Evolutionary conservation across 2,797 vertebrate genomes (phyloP).

Genomic region (Garrulus glandarius): DNA sequence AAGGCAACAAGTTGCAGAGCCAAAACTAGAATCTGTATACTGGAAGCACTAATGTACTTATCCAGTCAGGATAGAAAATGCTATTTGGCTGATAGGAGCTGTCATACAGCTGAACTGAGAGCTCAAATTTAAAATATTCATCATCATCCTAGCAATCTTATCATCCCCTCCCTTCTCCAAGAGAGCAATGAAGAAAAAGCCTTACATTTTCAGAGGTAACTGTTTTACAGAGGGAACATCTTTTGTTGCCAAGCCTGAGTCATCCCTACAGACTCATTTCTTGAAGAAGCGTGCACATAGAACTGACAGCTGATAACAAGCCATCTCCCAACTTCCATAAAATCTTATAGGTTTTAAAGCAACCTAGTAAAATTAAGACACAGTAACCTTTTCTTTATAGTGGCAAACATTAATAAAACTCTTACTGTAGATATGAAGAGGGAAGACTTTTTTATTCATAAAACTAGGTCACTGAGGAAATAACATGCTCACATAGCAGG

Average conservation of each 20-base stretch:
- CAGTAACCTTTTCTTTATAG: conserved; percentile 22
- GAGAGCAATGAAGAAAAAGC: conserved; percentile 1
- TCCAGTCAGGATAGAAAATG: neutral
- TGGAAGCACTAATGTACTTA: conserved; percentile 16
- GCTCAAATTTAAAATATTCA: conserved; percentile 53
- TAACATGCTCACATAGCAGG: neutral
- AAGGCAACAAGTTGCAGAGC: neutral
- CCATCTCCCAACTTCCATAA: neutral
- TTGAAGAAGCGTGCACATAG: neutral
- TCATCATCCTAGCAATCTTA: neutral
- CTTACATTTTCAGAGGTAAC: conserved; percentile 49
- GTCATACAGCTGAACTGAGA: conserved; percentile 26
- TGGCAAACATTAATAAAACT: conserved; percentile 17
- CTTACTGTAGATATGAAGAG: neutral
- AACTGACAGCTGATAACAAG: conserved; percentile 51
- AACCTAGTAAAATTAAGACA: conserved; percentile 50
- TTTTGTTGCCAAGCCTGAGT: conserved; percentile 64
- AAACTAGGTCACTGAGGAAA: conserved; percentile 23
- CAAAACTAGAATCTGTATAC: neutral
- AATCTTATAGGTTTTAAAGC: conserved; percentile 30
- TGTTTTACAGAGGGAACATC: conserved; percentile 46
- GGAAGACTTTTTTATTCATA: neutral
- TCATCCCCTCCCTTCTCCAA: neutral
- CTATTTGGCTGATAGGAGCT: neutral
- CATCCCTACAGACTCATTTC: conserved; percentile 52